phyloP scores from a whole-genome alignment of 2,888 invertebrate genomes.

The Pegoplata infirma region DNA sequence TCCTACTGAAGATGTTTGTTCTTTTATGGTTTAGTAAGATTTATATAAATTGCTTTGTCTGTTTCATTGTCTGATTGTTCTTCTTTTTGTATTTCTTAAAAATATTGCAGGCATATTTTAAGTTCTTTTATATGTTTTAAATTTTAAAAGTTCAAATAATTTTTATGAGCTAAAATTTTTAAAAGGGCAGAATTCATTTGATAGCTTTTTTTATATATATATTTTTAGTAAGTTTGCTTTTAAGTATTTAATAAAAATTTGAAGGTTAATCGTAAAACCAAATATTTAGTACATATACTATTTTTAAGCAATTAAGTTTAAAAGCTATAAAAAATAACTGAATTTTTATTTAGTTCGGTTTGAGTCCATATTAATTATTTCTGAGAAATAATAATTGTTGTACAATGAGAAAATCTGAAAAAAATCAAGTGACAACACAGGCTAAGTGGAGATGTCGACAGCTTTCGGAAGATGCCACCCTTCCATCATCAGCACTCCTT shows the following conservation, averaged over 20 bases:
- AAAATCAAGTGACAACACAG: too few relatives aligned
- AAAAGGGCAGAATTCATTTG: neutral
- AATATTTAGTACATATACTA: too few relatives aligned
- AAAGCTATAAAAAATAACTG: too few relatives aligned
- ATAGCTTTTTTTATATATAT: conserved; percentile 3
- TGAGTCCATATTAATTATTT: too few relatives aligned
- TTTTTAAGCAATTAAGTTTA: too few relatives aligned
- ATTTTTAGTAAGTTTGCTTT: conserved; percentile 28
- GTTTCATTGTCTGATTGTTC: conserved; percentile 5
- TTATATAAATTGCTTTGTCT: neutral
- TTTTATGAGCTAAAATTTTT: conserved; percentile 22
- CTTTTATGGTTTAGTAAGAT: neutral
- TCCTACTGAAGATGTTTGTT: neutral
- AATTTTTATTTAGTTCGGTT: too few relatives aligned
- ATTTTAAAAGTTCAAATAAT: too few relatives aligned
- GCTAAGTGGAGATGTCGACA: too few relatives aligned
- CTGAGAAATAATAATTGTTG: too few relatives aligned
- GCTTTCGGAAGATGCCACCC: too few relatives aligned
- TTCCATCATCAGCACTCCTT: too few relatives aligned
- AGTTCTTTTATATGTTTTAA: neutral
- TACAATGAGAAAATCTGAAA: too few relatives aligned
- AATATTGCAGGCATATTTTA: neutral
- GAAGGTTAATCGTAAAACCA: conserved; percentile 5
- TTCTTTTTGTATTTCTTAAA: conserved; percentile 3
- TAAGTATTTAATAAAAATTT: conserved; percentile 17